Evolutionary conservation across 2,888 invertebrate genomes (phyloP).

Genomic region (Ferrisia virgata): DNA sequence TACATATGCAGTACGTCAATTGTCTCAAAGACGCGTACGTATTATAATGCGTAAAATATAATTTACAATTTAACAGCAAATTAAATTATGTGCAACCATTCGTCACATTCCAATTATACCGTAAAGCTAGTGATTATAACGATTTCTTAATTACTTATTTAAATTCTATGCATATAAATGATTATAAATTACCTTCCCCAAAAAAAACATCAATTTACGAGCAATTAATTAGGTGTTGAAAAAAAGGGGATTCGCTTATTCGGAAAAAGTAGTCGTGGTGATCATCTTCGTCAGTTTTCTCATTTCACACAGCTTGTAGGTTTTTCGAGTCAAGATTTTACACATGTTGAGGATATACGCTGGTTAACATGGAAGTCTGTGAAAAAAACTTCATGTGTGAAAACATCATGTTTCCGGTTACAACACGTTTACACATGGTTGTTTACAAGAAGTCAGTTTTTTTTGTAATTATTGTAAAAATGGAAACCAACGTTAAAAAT

Average conservation of each 20-base stretch:
- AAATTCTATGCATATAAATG: not conserved
- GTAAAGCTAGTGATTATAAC: not conserved
- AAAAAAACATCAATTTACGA: not conserved
- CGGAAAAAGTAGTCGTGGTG: not conserved
- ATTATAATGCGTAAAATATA: not conserved
- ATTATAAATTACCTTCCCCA: not conserved
- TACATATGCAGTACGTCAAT: not conserved
- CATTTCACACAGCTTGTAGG: not conserved
- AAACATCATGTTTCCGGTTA: not conserved
- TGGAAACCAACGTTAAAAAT: not conserved
- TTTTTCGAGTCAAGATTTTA: not conserved
- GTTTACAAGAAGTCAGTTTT: not conserved
- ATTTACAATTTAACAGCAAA: not conserved
- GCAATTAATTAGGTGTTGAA: not conserved
- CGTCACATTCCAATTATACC: not conserved
- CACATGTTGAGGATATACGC: not conserved
- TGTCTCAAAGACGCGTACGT: not conserved
- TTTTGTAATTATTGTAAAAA: not conserved
- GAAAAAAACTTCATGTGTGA: not conserved
- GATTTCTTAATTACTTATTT: not conserved
- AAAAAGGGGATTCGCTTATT: not conserved
- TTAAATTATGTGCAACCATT: conserved; percentile 2
- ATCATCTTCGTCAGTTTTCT: not conserved
- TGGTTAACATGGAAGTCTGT: not conserved
- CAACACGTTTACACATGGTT: not conserved